Evolutionary conservation across 2,797 vertebrate genomes (phyloP).

Genomic region (Tragopan temminckii): DNA sequence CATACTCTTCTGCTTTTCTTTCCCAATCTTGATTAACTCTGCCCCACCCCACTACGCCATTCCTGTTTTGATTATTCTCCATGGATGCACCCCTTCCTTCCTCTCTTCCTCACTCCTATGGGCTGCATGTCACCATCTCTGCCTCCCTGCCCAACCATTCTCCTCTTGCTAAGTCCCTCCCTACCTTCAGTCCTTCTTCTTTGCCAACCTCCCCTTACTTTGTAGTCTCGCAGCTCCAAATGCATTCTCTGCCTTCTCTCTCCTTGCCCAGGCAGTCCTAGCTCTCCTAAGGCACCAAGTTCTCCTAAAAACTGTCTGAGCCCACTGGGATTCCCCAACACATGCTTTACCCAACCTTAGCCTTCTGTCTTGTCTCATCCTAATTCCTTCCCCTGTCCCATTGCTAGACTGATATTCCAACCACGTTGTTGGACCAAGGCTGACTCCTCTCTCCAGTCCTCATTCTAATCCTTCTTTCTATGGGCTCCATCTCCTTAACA

Average conservation of each 20-base stretch:
- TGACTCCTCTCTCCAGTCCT: neutral
- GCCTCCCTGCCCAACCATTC: neutral
- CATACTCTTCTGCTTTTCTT: neutral
- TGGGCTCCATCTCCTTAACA: neutral
- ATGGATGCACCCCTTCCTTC: neutral
- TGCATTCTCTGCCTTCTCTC: neutral
- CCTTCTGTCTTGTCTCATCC: neutral
- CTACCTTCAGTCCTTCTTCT: neutral
- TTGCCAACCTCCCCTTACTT: neutral
- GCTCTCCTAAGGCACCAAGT: neutral
- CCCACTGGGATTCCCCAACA: neutral
- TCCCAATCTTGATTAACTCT: neutral
- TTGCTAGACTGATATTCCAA: neutral
- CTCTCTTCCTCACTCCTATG: neutral
- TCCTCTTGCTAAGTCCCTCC: neutral
- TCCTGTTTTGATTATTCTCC: neutral
- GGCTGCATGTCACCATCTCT: neutral
- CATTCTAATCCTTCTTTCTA: neutral
- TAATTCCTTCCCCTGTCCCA: neutral
- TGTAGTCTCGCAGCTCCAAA: neutral
- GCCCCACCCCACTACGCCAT: neutral
- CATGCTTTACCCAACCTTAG: neutral
- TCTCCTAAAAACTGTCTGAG: neutral
- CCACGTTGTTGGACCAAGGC: neutral
- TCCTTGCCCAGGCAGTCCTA: neutral